Evolutionary conservation across 2,888 invertebrate genomes (phyloP).

Genomic region (Diarsia mendica): DNA sequence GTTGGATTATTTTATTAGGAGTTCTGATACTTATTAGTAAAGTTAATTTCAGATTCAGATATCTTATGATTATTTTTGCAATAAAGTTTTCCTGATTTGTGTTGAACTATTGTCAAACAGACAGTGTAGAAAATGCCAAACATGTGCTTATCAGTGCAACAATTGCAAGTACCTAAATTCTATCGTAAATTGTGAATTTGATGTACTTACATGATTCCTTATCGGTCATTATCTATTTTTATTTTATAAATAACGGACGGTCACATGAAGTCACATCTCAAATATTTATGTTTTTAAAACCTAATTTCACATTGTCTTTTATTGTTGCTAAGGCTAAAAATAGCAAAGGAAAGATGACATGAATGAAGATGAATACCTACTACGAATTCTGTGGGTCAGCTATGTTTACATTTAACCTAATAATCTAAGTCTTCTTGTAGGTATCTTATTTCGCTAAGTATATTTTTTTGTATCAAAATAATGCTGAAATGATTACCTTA

Average conservation of each 20-base stretch:
- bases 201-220: neutral
- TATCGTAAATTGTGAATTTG: conserved; percentile 3
- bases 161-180: neutral
- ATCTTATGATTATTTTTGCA: neutral
- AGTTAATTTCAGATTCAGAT: neutral
- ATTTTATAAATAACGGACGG: no score
- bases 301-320: neutral
- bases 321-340: no score
- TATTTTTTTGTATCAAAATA: neutral
- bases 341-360: no score
- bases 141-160: neutral
- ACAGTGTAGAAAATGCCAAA: neutral
- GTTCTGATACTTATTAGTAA: neutral
- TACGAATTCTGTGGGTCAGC: conserved; percentile 27
- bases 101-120: conserved; percentile 7
- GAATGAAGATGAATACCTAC: no score
- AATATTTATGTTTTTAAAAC: neutral
- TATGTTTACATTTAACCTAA: conserved; percentile 30
- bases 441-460: conserved; percentile 6
- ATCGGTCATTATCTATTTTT: conserved; percentile 7
- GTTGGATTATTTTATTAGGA: neutral
- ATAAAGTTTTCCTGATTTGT: no score
- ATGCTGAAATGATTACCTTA: neutral
- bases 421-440: neutral
- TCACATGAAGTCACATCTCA: neutral